Evolutionary conservation across 2,888 invertebrate species (phyloP).

Genomic region (Brachyptera putata): DNA sequence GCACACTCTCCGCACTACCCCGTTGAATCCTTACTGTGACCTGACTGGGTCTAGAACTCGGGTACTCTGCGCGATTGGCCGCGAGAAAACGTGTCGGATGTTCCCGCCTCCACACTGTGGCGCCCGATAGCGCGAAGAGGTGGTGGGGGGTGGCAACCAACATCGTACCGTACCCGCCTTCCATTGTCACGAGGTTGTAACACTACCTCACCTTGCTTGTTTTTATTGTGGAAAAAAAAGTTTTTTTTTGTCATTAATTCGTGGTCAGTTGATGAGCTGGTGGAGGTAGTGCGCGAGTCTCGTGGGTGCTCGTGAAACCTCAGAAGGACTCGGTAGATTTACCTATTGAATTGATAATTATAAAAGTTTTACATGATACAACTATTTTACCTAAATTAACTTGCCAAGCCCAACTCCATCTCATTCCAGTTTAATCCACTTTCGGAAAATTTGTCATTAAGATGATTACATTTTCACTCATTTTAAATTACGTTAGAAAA

Average conservation of each 20-base stretch:
- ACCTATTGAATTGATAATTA: slow-evolving; percentile 17
- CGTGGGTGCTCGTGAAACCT: not conserved
- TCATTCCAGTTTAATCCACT: slow-evolving; percentile 20
- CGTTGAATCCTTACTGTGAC: slow-evolving; percentile 12
- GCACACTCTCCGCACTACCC: slow-evolving; percentile 10
- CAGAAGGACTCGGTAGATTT: not conserved
- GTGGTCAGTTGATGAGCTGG: slow-evolving; percentile 12
- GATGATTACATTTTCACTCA: slow-evolving; percentile 21
- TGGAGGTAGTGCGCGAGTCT: not conserved
- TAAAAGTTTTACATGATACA: slow-evolving; percentile 19
- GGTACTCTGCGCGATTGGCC: slow-evolving; percentile 27
- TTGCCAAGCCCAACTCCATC: not conserved
- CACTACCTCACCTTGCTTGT: slow-evolving; percentile 1
- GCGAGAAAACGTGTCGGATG: slow-evolving; percentile 2
- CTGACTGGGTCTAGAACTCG: slow-evolving; percentile 27
- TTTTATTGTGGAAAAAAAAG: not conserved
- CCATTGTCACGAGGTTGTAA: slow-evolving; percentile 18
- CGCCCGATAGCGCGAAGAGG: slow-evolving; percentile 4
- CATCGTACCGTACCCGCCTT: slow-evolving; percentile 19
- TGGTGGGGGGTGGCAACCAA: slow-evolving; percentile 18
- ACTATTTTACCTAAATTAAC: slow-evolving; percentile 21
- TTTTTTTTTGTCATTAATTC: slow-evolving; percentile 10
- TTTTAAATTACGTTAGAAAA: slow-evolving; percentile 13
- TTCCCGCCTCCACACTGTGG: slow-evolving; percentile 17
- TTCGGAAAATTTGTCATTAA: slow-evolving; percentile 10